phyloP scores from a whole-genome alignment of 2,113 vertebrate species.

The Callocephalon fimbriatum region DNA sequence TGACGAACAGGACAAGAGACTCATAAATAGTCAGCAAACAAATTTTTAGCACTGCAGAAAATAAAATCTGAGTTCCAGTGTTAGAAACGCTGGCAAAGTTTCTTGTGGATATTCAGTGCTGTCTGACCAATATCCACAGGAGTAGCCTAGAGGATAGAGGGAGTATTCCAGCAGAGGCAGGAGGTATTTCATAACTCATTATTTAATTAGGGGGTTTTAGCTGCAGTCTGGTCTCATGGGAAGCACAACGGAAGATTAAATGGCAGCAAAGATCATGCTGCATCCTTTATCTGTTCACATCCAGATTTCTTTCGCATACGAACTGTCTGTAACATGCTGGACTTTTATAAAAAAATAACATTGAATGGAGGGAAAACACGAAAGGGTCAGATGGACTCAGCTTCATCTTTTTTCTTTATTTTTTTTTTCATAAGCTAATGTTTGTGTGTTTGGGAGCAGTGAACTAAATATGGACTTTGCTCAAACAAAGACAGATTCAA shows the following conservation, averaged over 20 bases:
- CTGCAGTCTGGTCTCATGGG: conserved; percentile 1
- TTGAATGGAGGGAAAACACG: not conserved
- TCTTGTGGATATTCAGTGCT: not conserved
- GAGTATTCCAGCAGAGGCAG: not conserved
- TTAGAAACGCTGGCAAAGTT: not conserved
- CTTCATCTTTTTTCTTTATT: not conserved
- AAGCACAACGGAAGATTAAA: conserved; percentile 14
- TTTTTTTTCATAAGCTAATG: not conserved
- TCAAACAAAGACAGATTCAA: conserved; percentile 30
- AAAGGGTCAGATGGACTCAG: conserved; percentile 31
- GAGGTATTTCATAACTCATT: conserved; percentile 30
- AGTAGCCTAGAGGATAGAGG: not conserved
- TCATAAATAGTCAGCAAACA: not conserved
- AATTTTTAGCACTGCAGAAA: not conserved
- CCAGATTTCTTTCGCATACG: conserved; percentile 4
- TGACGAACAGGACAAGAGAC: not conserved
- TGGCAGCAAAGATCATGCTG: not conserved
- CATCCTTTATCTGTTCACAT: not conserved
- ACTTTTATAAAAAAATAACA: not conserved
- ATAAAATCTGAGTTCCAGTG: not conserved
- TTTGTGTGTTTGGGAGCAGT: conserved; percentile 29
- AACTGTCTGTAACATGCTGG: not conserved
- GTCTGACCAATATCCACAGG: not conserved
- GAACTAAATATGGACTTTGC: not conserved
- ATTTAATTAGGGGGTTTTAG: conserved; percentile 26